These are phyloP conservation scores for Rotaria macrura DNA, from an alignment of 2,888 invertebrate species.

Conservation along the genomic window DNA sequence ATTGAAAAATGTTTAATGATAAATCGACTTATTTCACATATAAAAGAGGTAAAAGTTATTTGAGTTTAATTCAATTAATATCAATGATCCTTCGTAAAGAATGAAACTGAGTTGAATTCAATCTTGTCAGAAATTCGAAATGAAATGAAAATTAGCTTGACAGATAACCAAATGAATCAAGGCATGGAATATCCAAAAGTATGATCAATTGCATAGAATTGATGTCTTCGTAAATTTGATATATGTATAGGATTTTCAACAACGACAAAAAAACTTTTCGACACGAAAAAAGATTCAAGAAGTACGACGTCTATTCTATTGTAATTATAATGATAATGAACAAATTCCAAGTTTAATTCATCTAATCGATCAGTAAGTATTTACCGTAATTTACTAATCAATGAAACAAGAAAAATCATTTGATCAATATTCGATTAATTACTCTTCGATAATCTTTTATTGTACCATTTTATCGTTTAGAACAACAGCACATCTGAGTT, in stretches of 20 bases:
- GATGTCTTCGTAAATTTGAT: background rate
- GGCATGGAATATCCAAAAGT: background rate
- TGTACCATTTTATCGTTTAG: background rate
- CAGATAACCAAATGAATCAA: background rate
- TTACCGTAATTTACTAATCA: no score
- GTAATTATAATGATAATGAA: background rate
- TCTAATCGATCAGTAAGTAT: background rate
- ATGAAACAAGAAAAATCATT: no score
- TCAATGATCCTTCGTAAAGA: background rate
- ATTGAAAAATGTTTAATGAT: conserved; percentile 12
- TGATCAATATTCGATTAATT: no score
- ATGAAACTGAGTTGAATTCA: background rate
- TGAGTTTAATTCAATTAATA: background rate
- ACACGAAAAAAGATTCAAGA: background rate
- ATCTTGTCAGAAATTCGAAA: background rate
- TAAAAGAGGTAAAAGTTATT: background rate
- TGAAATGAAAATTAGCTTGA: background rate
- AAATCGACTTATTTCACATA: background rate
- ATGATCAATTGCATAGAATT: background rate
- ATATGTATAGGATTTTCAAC: background rate
- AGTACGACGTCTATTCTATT: background rate
- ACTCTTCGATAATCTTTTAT: no score
- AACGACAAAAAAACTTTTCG: background rate
- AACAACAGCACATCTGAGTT: background rate
- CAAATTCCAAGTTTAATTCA: background rate